phyloP scores from a whole-genome alignment of 1,140 invertebrate genomes.

The Cyphomyrmex costatus region DNA sequence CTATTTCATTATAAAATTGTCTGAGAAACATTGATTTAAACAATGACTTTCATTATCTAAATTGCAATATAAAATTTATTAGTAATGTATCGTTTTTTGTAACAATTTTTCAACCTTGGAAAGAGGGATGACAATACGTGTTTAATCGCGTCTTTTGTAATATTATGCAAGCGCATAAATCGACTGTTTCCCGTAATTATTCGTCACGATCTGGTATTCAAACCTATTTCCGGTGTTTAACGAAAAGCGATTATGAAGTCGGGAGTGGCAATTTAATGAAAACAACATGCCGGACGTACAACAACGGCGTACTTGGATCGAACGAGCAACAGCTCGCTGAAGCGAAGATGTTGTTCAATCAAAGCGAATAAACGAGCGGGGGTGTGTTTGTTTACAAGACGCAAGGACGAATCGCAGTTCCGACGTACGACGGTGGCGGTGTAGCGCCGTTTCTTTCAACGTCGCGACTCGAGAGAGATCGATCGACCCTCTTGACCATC shows the following conservation, averaged over 20 bases:
- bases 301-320: slow-evolving; percentile 53
- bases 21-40: not conserved
- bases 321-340: slow-evolving; percentile 63
- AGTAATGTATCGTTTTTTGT: not conserved
- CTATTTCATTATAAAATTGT: not conserved
- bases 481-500: not conserved
- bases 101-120: not conserved
- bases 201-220: not conserved
- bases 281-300: slow-evolving; percentile 51
- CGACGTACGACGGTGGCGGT: slow-evolving; percentile 24
- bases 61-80: not conserved
- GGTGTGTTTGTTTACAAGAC: slow-evolving; percentile 71
- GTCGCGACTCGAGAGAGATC: not conserved
- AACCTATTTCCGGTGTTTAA: slow-evolving; percentile 38
- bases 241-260: slow-evolving; percentile 23
- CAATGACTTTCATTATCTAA: not conserved
- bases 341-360: slow-evolving; percentile 65
- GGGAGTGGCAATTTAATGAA: slow-evolving; percentile 53
- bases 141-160: slow-evolving; percentile 10
- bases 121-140: not conserved
- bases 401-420: slow-evolving; percentile 67
- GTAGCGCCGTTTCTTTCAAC: slow-evolving; percentile 30
- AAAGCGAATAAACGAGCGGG: slow-evolving; percentile 68
- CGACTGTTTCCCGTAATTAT: not conserved
- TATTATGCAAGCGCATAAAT: not conserved